Base-by-base conservation (phyloP, 2,888 invertebrate species). In the Torymus tubicola region DNA sequence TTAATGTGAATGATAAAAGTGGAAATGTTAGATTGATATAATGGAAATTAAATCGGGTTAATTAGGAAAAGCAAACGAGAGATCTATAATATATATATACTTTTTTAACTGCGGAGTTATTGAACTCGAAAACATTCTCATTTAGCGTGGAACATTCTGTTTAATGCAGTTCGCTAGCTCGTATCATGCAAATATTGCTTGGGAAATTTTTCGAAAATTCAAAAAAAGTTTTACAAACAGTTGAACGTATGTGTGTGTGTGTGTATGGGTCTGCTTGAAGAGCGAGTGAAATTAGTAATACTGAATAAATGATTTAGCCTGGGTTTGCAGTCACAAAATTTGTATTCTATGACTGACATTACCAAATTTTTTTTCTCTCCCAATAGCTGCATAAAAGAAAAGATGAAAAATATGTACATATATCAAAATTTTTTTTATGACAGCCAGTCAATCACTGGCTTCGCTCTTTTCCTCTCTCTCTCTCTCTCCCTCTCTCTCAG, bases 391-490 rank as follows among this genome's bases (percentile, higher is more conserved):
- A 69, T 65, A 74, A 79, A 79, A 65, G 70, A 69, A 73, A 78
- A 80, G 67, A 78, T 68, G 57, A 79, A 76, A 77, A 68, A 80
- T 80, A 80, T 80, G 77, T 80, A 79, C 79, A 80, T 82, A 71
- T 18, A 82, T 82, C 82, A 82, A 78, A 82, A 80, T 55, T 80
- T 80, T 79, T 79, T 81, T 78, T 78, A 61, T 70, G 80, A 80
- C 82, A 78, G 77, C 70, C 57, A 72, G 82, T 82, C 82, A 80
- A 82, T 82, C 82, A 82, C 55, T 60, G 53, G 42, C 0, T 14
- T 4, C 73, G 71, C 72, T 80, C 72, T 82, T 21, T 21, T 21
- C 2, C 21, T 21, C 21, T 21, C 21, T 21, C 21, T 21, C 21
- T 21, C 21, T 21, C 21, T 21, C 21, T 21, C 21, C 2, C 21